Evolutionary conservation across 2,797 vertebrate species (phyloP).

Genomic region (Pogoniulus pusillus): DNA sequence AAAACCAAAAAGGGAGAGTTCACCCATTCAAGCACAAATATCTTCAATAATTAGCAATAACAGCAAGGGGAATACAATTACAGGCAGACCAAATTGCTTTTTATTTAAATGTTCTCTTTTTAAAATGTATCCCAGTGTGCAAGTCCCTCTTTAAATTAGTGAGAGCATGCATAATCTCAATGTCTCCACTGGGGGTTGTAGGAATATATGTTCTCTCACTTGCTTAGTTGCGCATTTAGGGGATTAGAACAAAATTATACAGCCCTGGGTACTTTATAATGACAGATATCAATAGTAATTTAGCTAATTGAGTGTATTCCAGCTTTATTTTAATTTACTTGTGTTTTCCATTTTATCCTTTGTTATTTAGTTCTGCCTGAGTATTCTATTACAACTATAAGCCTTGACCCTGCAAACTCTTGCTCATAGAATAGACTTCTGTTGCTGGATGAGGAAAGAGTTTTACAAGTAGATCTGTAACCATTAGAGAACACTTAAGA

Average conservation of each 20-base stretch:
- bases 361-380: constrained; percentile 63
- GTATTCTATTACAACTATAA: constrained; percentile 53
- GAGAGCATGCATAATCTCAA: constrained; percentile 71
- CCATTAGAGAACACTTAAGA: constrained; percentile 49
- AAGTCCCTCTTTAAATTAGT: constrained; percentile 77
- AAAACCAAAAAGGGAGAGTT: constrained; percentile 29
- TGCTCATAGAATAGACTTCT: neutral
- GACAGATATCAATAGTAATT: constrained; percentile 73
- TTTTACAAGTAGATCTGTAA: constrained; percentile 33
- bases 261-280: constrained; percentile 72
- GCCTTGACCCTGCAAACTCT: constrained; percentile 35
- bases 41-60: constrained; percentile 79
- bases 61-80: constrained; percentile 79
- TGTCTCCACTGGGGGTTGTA: constrained; percentile 70
- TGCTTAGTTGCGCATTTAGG: constrained; percentile 68
- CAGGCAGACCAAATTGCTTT: constrained; percentile 78
- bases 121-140: constrained; percentile 76
- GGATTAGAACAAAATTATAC: constrained; percentile 71
- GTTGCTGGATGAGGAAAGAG: neutral
- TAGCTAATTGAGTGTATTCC: constrained; percentile 74
- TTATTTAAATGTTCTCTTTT: constrained; percentile 79
- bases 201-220: constrained; percentile 67
- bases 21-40: constrained; percentile 72
- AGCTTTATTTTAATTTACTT: constrained; percentile 73
- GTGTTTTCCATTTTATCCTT: constrained; percentile 63